Evolutionary conservation across 2,797 vertebrate species (phyloP), one percentile per base, ranked within the genome.

Genomic region (Micropoecilia bifurca): DNA sequence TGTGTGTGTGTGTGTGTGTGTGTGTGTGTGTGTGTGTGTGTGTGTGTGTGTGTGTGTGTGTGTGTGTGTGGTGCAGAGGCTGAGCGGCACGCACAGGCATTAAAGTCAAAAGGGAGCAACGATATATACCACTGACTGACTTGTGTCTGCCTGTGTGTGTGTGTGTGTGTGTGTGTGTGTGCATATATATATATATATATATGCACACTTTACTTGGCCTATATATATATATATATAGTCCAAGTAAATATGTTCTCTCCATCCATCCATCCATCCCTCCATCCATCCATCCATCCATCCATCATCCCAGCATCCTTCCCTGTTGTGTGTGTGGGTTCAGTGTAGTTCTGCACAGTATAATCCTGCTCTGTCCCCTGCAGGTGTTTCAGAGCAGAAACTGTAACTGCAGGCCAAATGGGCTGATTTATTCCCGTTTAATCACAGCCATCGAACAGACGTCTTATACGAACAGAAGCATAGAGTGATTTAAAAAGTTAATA

Each of bases 291-390:
- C 50, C 18, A 50, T 78, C 61, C 18, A 57, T 72, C 59, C 25
- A 53, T 79, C 22, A 66, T 30, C 55, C 28, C 57, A 30, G 57
- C n/a, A 63, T 66, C 63, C 47, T 46, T 72, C 68, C 20, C 71
- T 78, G 61, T 39, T 76, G 74, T 76, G 55, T 33, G 16, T 41
- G 63, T 41, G 63, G 63, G 36, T 88, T 80, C 83, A 87, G 83
- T 61, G 80, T 20, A 12, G 82, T 75, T 74, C 53, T 78, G 75
- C 47, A 76, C 87, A 75, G 59, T 61, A 77, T 79, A 79, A 88
- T 87, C 81, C 87, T 57, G 84, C 83, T 71, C 87, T 88, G 87
- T 92, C 85, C 86, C 89, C 90, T 90, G 90, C 91, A 92, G 90
- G 91, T 90, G 83, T 89, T 77, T 71, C 55, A 80, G 83, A 80